Evolutionary conservation across 2,797 vertebrate species (phyloP), one percentile per base, ranked within the genome.

Genomic region (Ibycter americanus): DNA sequence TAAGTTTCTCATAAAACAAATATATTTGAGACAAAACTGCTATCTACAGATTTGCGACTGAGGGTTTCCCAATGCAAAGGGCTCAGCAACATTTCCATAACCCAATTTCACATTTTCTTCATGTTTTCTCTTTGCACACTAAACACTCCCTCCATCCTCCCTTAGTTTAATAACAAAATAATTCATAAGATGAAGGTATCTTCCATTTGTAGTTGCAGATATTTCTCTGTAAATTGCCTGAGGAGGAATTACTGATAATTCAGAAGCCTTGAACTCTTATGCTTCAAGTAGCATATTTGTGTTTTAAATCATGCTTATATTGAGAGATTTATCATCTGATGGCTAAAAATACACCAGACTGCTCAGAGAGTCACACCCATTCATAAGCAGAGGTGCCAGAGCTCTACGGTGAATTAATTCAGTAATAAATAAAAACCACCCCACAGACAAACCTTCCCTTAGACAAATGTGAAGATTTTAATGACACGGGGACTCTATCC

Each of bases 131-230:
- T 91, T 63, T 46, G 46, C 20, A 31, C 7, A 8, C 11, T n/a
- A 14, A 78, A 72, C 1, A 2, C 18, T 63, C 0, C 0, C 23
- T 73, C 27, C 46, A 38, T 13, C 4, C 18, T 20, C 56, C 26
- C 16, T 71, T 40, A 32, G 11, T 15, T 77, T 42, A 93, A 8
- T 4, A 74, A 83, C 6, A 78, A 70, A 71, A 80, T 77, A 19
- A 26, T 1, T 55, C 1, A 0, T 8, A 32, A 25, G 31, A 71
- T 4, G 12, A 7, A 91, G 73, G 25, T 11, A 54, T 36, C 17
- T 87, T 77, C 58, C 4, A 6, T 76, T 82, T 79, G 63, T 36
- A 72, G n/a, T 5, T 27, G 19, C 11, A 31, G 66, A 11, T 40
- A 73, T 7, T 67, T 68, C 40, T 59, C n/a, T 63, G 40, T 40